Conservation (phyloP, 2,888 invertebrate genomes). For the Frankliniella intonsa region DNA sequence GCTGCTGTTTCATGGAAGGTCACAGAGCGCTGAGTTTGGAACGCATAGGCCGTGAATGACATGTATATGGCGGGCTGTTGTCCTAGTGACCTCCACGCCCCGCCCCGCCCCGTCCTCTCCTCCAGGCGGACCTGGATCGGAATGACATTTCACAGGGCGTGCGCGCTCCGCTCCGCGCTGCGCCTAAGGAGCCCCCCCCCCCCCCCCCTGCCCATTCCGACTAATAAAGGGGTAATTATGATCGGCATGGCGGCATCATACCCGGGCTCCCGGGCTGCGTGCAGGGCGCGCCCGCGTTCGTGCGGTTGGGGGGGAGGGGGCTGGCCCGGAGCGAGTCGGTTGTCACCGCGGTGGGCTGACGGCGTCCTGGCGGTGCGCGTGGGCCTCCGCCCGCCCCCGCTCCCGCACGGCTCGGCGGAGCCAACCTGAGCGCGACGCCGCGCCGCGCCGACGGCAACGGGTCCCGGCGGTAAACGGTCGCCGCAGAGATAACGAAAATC, state of each 20-base stretch:
- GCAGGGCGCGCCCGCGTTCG: background rate
- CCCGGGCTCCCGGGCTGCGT: background rate
- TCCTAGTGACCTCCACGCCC: background rate
- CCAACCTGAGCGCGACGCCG: no score
- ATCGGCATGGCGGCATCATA: background rate
- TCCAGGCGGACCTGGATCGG: background rate
- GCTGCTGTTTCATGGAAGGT: no score
- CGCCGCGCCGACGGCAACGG: no score
- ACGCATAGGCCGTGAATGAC: background rate
- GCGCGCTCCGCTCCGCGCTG: background rate
- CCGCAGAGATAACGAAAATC: background rate
- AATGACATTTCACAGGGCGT: background rate
- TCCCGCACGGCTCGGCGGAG: no score
- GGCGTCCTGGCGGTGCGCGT: no score
- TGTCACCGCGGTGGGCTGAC: no score
- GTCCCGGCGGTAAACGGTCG: no score
- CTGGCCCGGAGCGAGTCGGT: no score
- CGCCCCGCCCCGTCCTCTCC: background rate
- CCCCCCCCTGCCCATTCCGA: background rate
- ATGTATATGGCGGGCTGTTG: background rate
- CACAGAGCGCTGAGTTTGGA: no score
- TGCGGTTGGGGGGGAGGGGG: no score
- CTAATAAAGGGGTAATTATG: background rate
- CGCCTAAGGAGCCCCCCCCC: background rate
- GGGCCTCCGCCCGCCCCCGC: no score